Evolutionary conservation across 2,888 invertebrate genomes (phyloP).

Genomic region (Helleia helle): DNA sequence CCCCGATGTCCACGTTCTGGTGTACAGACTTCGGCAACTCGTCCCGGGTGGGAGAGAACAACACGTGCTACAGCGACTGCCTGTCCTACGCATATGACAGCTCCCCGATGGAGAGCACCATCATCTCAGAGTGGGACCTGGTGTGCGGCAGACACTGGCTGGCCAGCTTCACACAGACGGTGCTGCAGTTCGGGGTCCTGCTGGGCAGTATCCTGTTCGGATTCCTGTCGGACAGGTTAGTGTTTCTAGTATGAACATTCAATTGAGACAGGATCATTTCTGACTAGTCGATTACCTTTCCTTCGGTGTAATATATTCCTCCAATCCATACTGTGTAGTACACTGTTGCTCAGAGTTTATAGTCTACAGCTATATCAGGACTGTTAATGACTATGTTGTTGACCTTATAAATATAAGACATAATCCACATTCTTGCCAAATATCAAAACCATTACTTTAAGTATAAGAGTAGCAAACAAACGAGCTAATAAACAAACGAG

Average conservation of each 20-base stretch:
- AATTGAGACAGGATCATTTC: too few relatives aligned
- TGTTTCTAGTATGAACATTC: constrained; percentile 9
- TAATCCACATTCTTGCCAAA: too few relatives aligned
- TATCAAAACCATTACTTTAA: too few relatives aligned
- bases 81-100: constrained; percentile 73
- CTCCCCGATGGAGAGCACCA: constrained; percentile 78
- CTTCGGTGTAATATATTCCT: too few relatives aligned
- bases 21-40: constrained; percentile 52
- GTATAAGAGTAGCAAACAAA: too few relatives aligned
- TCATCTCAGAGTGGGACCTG: constrained; percentile 83
- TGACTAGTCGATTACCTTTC: too few relatives aligned
- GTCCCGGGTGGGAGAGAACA: constrained; percentile 39
- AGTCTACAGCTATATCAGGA: too few relatives aligned
- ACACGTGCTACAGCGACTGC: constrained; percentile 70
- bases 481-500: too few relatives aligned
- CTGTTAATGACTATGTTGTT: too few relatives aligned
- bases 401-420: too few relatives aligned
- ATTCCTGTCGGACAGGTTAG: constrained; percentile 81
- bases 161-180: constrained; percentile 80
- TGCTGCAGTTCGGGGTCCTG: constrained; percentile 82
- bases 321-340: too few relatives aligned
- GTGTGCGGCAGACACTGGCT: constrained; percentile 78
- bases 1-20: constrained; percentile 73
- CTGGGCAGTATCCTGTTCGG: constrained; percentile 82
- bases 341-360: too few relatives aligned